Evolutionary conservation across 2,113 vertebrate genomes (phyloP).

Genomic region (Solea senegalensis): DNA sequence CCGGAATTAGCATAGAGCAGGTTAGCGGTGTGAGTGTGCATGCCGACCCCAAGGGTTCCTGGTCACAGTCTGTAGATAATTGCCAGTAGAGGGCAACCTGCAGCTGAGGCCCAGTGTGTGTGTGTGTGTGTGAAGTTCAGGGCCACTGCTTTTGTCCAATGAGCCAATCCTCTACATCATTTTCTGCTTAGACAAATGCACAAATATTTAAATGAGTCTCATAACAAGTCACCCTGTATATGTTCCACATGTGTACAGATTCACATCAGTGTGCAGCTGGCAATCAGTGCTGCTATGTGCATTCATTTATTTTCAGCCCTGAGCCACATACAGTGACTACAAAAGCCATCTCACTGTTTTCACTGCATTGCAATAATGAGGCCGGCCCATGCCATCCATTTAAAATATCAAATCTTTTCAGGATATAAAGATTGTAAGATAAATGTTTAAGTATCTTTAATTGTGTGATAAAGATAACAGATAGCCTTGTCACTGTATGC

Average conservation of each 20-base stretch:
- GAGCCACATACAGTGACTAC: no score
- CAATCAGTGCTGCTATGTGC: no score
- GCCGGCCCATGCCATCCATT: no score
- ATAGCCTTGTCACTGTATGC: no score
- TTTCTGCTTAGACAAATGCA: constrained; percentile 12
- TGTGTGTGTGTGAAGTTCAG: constrained; percentile 32
- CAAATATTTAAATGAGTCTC: constrained; percentile 6
- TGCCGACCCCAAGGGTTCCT: constrained; percentile 56
- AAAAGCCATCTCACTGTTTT: no score
- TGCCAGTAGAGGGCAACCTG: constrained; percentile 74
- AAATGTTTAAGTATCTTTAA: no score
- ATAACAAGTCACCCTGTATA: background rate
- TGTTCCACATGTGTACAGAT: background rate
- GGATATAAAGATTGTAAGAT: no score
- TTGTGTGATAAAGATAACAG: no score
- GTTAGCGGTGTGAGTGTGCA: constrained; percentile 17
- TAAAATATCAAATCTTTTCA: no score
- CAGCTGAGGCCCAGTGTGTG: constrained; percentile 58
- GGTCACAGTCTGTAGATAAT: constrained; percentile 77
- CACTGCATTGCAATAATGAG: no score
- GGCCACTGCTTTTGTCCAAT: constrained; percentile 43
- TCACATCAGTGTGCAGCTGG: background rate
- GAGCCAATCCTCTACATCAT: constrained; percentile 12
- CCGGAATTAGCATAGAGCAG: constrained; percentile 72
- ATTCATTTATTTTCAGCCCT: no score